phyloP scores from a whole-genome alignment of 2,113 vertebrate species.

The Cacatua alba region DNA sequence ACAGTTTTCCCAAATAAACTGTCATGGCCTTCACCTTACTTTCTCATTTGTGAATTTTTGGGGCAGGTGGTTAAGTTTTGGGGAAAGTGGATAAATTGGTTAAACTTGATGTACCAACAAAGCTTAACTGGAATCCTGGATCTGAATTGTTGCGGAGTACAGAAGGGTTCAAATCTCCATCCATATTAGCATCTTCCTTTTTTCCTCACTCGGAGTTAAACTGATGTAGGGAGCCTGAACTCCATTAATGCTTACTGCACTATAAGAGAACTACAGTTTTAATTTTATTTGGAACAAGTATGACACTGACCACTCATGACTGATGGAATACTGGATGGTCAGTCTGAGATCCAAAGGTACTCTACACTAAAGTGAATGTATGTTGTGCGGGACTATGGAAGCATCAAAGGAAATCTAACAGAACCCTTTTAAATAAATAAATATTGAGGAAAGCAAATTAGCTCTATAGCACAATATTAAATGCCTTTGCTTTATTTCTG shows the following conservation, averaged over 20 bases:
- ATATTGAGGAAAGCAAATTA: neutral
- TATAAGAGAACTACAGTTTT: neutral
- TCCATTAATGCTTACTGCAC: neutral
- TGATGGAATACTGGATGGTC: neutral
- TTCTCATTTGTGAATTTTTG: conserved; percentile 42
- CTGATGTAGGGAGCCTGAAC: neutral
- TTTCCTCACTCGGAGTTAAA: neutral
- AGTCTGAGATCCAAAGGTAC: neutral
- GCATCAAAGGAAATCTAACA: neutral
- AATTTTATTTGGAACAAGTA: neutral
- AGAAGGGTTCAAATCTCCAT: neutral
- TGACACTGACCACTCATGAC: neutral
- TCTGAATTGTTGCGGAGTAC: neutral
- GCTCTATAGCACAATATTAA: neutral
- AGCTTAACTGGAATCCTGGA: neutral
- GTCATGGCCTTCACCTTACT: conserved; percentile 54
- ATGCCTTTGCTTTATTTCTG: neutral
- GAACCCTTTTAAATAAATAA: neutral
- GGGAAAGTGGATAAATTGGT: neutral
- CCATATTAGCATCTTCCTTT: neutral
- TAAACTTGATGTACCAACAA: neutral
- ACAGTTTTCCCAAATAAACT: conserved; percentile 76
- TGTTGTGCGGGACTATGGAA: neutral
- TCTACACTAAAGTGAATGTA: neutral
- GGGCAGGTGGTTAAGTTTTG: neutral